Evolutionary conservation across 92 coral and sea anemone species (phyloP).

Genomic region (Paragorgia papillata): DNA sequence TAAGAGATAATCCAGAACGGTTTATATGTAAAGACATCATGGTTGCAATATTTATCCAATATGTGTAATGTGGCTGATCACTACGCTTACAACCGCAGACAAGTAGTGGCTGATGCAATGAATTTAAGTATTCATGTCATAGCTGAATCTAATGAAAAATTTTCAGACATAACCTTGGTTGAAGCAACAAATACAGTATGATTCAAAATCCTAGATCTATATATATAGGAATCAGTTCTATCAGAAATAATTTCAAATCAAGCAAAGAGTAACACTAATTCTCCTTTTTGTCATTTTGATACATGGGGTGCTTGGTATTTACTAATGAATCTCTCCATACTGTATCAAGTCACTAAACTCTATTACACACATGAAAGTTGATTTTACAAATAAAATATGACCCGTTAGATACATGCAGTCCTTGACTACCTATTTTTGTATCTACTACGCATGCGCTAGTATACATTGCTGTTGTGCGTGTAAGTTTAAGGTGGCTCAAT

Average conservation of each 20-base stretch:
- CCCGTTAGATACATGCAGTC: too few species aligned
- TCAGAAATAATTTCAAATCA: neutral
- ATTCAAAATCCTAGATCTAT: slow-evolving; percentile 45
- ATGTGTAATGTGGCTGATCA: slow-evolving; percentile 54
- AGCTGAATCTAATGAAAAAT: slow-evolving; percentile 62
- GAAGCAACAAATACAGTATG: slow-evolving; percentile 64
- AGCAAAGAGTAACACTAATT: slow-evolving; percentile 43
- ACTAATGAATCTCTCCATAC: too few species aligned
- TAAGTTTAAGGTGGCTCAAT: too few species aligned
- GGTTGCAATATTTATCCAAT: slow-evolving; percentile 50
- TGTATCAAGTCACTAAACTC: too few species aligned
- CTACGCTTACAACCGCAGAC: slow-evolving; percentile 45
- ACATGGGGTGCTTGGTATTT: too few species aligned
- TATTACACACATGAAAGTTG: too few species aligned
- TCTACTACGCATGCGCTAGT: too few species aligned
- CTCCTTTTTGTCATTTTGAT: too few species aligned
- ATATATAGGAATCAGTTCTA: neutral
- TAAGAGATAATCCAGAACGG: slow-evolving; percentile 56
- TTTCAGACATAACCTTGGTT: slow-evolving; percentile 55
- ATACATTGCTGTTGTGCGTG: too few species aligned
- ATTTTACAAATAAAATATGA: too few species aligned
- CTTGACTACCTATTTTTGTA: too few species aligned
- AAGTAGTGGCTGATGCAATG: slow-evolving; percentile 51
- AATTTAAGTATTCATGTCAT: slow-evolving; percentile 56
- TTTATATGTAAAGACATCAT: slow-evolving; percentile 57